phyloP scores from a whole-genome alignment of 1,140 invertebrate species.

The Brachionus plicatilis region DNA sequence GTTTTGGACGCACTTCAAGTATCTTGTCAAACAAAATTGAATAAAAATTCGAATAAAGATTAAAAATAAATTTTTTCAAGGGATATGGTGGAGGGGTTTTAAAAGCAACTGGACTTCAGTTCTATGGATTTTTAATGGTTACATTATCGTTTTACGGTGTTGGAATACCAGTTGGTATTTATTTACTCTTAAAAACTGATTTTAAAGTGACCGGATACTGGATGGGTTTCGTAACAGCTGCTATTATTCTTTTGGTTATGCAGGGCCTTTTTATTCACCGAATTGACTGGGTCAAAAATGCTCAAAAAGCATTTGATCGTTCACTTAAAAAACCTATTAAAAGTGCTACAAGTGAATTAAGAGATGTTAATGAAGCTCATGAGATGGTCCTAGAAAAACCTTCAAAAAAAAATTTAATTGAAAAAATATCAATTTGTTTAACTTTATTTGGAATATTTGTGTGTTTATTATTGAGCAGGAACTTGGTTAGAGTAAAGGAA shows the following conservation, averaged over 20 bases:
- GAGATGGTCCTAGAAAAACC: background rate
- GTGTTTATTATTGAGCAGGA: background rate
- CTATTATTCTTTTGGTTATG: background rate
- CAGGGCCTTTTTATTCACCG: background rate
- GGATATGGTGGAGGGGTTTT: background rate
- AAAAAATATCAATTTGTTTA: background rate
- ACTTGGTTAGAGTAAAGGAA: background rate
- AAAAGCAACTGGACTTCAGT: background rate
- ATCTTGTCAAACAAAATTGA: background rate
- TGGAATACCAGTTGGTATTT: slow-evolving; percentile 20
- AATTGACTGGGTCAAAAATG: slow-evolving; percentile 5
- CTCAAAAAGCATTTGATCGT: background rate
- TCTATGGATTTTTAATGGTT: background rate
- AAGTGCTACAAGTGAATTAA: background rate
- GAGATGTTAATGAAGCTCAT: background rate
- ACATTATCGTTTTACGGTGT: background rate
- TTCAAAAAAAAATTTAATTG: background rate
- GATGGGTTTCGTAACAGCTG: background rate
- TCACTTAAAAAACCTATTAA: background rate
- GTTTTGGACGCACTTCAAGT: background rate
- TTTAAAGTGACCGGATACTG: background rate
- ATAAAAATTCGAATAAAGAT: background rate
- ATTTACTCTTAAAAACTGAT: slow-evolving; percentile 16
- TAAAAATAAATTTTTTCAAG: background rate
- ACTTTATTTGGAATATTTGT: background rate